Percentiles rank a stretch among this genome's conserved stretches.
Conservation (phyloP, 2,797 vertebrate species). For the Pangasius macronema region DNA sequence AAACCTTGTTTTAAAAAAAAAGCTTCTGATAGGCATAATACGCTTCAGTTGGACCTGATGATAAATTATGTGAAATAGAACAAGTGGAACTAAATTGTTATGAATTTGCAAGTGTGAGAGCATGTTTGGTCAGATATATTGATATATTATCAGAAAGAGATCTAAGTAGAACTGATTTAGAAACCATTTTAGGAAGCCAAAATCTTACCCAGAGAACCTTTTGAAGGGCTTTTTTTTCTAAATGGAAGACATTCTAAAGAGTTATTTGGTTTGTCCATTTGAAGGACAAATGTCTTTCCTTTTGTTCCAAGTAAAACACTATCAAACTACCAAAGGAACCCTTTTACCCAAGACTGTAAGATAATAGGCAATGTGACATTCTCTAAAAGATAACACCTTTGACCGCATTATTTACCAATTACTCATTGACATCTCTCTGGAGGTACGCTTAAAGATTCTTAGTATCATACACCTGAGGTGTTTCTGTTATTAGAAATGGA, state of each 20-base stretch:
- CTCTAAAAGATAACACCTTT: background rate
- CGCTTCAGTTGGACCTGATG: background rate
- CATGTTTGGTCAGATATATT: background rate
- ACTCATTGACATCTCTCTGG: background rate
- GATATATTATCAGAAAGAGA: background rate
- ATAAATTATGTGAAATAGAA: background rate
- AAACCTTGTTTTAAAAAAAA: background rate
- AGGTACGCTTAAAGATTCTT: background rate
- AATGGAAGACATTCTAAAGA: background rate
- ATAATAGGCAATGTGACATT: background rate
- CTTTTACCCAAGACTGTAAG: background rate
- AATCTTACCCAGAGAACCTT: background rate
- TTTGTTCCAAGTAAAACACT: background rate
- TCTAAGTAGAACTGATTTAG: background rate
- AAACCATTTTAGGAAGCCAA: background rate
- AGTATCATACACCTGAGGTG: background rate
- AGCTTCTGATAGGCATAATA: background rate
- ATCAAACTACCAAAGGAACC: background rate
- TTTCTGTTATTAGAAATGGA: background rate
- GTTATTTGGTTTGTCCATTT: background rate
- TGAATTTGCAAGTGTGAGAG: background rate
- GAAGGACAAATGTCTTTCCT: background rate
- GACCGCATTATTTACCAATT: background rate
- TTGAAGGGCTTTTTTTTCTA: background rate
- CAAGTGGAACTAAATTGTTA: background rate